Base-by-base conservation (phyloP, 2,888 invertebrate genomes). In the Mythimna impura region DNA sequence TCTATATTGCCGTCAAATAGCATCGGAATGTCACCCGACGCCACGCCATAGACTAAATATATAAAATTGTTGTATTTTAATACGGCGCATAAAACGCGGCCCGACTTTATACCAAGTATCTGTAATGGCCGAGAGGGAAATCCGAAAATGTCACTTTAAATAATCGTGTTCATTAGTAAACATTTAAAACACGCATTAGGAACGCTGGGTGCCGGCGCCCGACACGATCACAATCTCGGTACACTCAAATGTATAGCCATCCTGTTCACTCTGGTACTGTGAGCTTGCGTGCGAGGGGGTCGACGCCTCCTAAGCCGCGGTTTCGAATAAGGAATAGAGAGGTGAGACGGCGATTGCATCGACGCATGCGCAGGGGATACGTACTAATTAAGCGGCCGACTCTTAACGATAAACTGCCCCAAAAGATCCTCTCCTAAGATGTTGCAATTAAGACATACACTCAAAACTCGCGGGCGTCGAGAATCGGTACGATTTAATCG, bases 141-240 rank as follows among this genome's bases (percentile, higher is more conserved):
- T 94, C 93, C 91, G 90, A 93, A 95, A 95, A 94, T 94, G 95
- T 95, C 95, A 94, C 94, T 94, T 95, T 93, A 95, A 95, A 95
- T 96, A 95, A 96, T 95, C 94, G 94, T 95, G 94, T 93, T 95
- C 95, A 95, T 96, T 96, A 96, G 95, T 95, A 94, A 94, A 95
- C 95, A 95, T 96, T 95, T 94, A 94, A 95, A 93, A 94, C 94
- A 93, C 93, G 94, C 95, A 95, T 95, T 95, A 95, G 93, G 92
- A 91, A 91, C 90, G 93, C 86, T 91, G 94, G 95, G 94, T 94
- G 94, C 94, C 93, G 95, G 94, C 94, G 95, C 95, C 94, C 91
- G 89, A 87, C 89, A 84, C 89, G 94, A 95, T 94, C 91, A 87
- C 90, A 88, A 94, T 95, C 94, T 91, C 79, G 75, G 78, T 78